These are phyloP conservation scores for Daubentonia madagascariensis DNA, from an alignment of 2,113 vertebrate species.

Conservation along the genomic window DNA sequence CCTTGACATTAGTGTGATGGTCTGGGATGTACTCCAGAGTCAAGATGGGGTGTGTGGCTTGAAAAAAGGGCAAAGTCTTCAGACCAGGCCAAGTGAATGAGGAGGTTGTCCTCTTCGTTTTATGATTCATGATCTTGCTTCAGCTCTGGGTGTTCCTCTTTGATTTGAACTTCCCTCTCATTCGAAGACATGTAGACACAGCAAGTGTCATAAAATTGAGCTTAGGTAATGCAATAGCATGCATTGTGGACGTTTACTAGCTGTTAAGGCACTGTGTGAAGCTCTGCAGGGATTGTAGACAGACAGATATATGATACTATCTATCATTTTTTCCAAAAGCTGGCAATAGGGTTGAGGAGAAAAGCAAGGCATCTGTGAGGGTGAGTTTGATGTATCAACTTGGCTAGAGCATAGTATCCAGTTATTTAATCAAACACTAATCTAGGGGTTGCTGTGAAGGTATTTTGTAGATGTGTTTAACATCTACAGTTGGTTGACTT, in stretches of 20 bases:
- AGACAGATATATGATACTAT: background rate
- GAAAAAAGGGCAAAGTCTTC: background rate
- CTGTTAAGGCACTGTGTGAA: background rate
- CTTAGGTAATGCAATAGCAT: background rate
- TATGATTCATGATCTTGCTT: constrained; percentile 20
- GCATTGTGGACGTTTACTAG: background rate
- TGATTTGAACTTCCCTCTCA: background rate
- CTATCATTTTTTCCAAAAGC: background rate
- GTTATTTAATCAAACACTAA: background rate
- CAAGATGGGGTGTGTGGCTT: background rate
- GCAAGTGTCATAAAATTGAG: background rate
- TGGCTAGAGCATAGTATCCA: background rate
- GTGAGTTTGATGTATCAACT: background rate
- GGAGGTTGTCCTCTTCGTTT: background rate
- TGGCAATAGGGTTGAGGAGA: background rate
- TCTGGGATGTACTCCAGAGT: background rate
- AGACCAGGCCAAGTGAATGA: background rate
- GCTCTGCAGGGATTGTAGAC: background rate
- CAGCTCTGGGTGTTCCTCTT: background rate
- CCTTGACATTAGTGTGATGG: background rate
- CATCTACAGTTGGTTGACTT: background rate
- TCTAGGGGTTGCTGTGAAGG: background rate
- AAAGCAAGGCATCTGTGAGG: background rate
- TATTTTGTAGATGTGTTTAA: background rate
- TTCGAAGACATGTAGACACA: background rate